Evolutionary conservation across 2,113 vertebrate species (phyloP).

Genomic region (Gorsachius goisagi): DNA sequence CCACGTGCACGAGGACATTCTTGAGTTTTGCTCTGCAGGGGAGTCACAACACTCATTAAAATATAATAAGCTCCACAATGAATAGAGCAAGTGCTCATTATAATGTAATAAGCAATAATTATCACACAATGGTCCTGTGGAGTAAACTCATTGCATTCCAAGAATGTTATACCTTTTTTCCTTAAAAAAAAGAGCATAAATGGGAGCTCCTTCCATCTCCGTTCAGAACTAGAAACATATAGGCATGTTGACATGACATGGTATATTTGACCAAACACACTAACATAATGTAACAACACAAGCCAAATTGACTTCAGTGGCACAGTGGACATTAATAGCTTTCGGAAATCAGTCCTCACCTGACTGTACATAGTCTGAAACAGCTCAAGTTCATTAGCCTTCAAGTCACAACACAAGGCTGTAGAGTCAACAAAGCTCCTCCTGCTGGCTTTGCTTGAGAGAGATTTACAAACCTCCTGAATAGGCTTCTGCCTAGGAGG

Average conservation of each 20-base stretch:
- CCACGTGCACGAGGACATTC: not conserved
- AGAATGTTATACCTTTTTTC: not conserved
- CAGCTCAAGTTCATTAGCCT: not conserved
- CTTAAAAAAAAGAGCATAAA: not conserved
- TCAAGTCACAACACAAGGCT: not conserved
- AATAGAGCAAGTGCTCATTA: conserved; percentile 37
- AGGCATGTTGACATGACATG: not conserved
- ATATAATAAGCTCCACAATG: conserved; percentile 35
- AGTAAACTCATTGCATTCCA: not conserved
- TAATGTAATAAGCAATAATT: conserved; percentile 47
- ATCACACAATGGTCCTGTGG: not conserved
- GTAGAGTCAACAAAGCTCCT: not conserved
- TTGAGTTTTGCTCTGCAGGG: not conserved
- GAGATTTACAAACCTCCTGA: not conserved
- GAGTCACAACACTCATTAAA: conserved; percentile 49
- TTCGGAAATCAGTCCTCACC: not conserved
- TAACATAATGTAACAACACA: not conserved
- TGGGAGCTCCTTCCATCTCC: not conserved
- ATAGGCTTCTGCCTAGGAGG: not conserved
- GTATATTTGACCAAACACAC: not conserved
- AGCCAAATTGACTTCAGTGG: not conserved
- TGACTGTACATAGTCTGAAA: not conserved
- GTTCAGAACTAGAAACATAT: not conserved
- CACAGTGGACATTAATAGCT: not conserved
- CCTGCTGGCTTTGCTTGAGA: not conserved